A percentile compares a stretch with the other conserved stretches of the same genome.
Conservation (phyloP, 2,888 invertebrate species). For the Cephus runcator region DNA sequence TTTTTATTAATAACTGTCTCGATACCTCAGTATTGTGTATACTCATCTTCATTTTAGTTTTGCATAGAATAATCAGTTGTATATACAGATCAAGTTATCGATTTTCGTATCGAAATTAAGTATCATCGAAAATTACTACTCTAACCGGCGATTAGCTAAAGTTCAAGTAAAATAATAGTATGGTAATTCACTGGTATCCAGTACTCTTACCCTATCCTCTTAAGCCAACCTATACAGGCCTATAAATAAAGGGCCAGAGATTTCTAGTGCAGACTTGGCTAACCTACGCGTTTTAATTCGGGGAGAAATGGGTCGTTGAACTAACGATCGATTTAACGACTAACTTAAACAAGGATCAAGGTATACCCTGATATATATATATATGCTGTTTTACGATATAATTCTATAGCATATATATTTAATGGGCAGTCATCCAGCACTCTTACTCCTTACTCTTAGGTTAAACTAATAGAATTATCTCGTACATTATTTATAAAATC, state of each 20-base stretch:
- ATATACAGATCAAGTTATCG: neutral
- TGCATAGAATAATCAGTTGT: neutral
- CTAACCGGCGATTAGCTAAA: neutral
- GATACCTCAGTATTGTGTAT: neutral
- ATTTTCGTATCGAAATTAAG: neutral
- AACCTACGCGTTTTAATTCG: neutral
- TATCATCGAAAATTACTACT: neutral
- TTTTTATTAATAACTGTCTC: neutral
- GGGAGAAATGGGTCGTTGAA: neutral
- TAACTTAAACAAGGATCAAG: neutral
- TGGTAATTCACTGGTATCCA: neutral
- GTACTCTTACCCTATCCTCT: neutral
- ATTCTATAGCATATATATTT: neutral
- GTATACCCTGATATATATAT: neutral
- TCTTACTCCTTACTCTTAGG: neutral
- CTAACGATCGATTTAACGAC: neutral
- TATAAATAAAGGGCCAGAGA: neutral
- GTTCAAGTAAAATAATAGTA: neutral
- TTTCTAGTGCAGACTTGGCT: neutral
- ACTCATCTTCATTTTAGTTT: neutral
- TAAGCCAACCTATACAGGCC: neutral
- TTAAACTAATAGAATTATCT: constrained; percentile 2
- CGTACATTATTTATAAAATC: neutral
- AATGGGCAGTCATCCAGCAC: neutral
- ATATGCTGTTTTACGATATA: neutral